Evolutionary conservation across 2,797 vertebrate genomes (phyloP), one percentile per base, ranked within the genome.

Genomic region (Balearica regulorum): DNA sequence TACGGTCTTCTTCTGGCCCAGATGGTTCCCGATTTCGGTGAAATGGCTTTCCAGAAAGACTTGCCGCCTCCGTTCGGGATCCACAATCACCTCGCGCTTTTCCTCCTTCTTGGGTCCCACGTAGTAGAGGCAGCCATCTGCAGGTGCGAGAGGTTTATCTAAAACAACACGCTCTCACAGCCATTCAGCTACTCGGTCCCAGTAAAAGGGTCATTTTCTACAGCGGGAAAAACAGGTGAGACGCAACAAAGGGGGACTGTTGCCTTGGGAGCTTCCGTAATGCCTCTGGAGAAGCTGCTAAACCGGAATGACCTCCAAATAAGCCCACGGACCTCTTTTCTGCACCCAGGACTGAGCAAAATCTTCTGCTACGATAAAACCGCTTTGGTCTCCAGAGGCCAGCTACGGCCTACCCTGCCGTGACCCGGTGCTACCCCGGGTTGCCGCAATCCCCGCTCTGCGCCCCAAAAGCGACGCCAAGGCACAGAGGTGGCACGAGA

Each of bases 1-100:
- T 58, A 99, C 98, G 0, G 99, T 99, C 96, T 99, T 99, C 60
- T 99, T 99, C 88, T 99, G 99, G 31, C 99, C 99, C 81, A 99
- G 96, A 72, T 99, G 99, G 97, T 98, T 98, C 8, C 99, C 99
- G 0, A 98, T 98, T 57, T 99, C 99, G 1, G 98, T 98, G 91
- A 99, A 99, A 87, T 99, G 99, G 90, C 98, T 99, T 70, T 99
- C 98, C 6, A 99, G 97, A 49, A 99, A 99, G 46, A 99, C 98
- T 86, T 99, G 98, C 21, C 98, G 98, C 97, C 99, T 98, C 72
- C 97, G 97, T 57, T 99, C 98, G 0, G 98, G 97, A 61, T 99
- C 99, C 29, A 99, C 98, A 51, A 99, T 98, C 78, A 99, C 99
- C 96, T 99, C 99, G 6, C 99, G 98, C 93, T 99, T 99, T 96